These are phyloP conservation scores for Drosophila aldrichi DNA, from an alignment of 2,888 invertebrate species.

Conservation along the genomic window DNA sequence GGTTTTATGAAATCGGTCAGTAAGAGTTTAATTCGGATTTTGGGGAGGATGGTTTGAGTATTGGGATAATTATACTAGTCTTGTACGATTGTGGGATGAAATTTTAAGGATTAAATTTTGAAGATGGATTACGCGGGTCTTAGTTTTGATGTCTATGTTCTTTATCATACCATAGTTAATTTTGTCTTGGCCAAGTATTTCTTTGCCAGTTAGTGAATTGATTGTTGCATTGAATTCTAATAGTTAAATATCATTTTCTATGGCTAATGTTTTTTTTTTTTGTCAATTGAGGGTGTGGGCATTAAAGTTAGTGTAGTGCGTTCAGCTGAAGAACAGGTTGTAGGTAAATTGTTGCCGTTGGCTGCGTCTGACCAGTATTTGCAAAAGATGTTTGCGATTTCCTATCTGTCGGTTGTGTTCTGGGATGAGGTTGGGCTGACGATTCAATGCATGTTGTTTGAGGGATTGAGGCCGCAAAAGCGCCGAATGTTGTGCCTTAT, in stretches of 20 bases:
- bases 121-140: not conserved
- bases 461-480: not conserved
- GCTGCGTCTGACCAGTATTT: conserved; percentile 2
- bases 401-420: not conserved
- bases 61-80: not conserved
- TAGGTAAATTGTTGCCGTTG: not conserved
- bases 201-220: not conserved
- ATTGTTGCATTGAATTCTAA: not conserved
- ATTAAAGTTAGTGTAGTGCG: not conserved
- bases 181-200: not conserved
- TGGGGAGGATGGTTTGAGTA: too few species aligned
- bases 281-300: not conserved
- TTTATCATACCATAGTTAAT: not conserved
- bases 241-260: not conserved
- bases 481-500: not conserved
- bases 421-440: not conserved
- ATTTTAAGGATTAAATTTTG: not conserved
- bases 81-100: not conserved
- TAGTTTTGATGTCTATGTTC: too few species aligned
- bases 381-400: not conserved
- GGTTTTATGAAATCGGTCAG: too few species aligned
- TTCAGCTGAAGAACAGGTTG: not conserved
- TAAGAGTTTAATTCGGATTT: too few species aligned
- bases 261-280: not conserved
- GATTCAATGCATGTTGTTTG: not conserved